Percentiles rank a stretch among this genome's conserved stretches.
phyloP scores from a whole-genome alignment of 2,797 vertebrate genomes.

The Acipenser transmontanus region DNA sequence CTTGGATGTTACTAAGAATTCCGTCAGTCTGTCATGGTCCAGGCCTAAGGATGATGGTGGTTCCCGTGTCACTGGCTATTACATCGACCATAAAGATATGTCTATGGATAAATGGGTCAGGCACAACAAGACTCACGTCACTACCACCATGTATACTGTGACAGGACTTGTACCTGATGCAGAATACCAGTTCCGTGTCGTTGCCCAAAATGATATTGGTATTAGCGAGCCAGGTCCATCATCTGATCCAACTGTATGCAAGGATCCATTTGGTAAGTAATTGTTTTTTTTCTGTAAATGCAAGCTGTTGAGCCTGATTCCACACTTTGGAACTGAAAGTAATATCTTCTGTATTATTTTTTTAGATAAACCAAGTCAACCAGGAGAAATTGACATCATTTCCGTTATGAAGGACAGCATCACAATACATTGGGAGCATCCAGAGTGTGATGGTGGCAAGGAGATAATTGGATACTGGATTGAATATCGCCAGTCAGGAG shows the following conservation, averaged over 20 bases:
- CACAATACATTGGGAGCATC: conserved; percentile 83
- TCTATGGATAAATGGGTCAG: conserved; percentile 87
- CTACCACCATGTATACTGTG: conserved; percentile 89
- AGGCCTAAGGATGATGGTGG: conserved; percentile 93
- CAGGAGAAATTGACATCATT: conserved; percentile 90
- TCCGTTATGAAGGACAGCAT: conserved; percentile 82
- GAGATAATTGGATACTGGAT: conserved; percentile 95
- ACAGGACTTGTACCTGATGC: conserved; percentile 81
- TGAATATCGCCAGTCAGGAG: conserved; percentile 89
- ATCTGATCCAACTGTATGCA: conserved; percentile 84
- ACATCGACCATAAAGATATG: conserved; percentile 82
- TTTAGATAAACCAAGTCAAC: conserved; percentile 95
- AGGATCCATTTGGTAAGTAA: conserved; percentile 93
- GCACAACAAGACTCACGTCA: conserved; percentile 76
- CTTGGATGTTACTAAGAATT: conserved; percentile 90
- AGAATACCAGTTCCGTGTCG: conserved; percentile 88
- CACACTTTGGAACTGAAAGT: neutral
- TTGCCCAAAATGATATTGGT: conserved; percentile 85
- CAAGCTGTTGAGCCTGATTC: too few relatives aligned
- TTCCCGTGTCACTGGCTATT: conserved; percentile 88
- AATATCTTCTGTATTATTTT: conserved; percentile 16
- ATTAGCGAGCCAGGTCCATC: conserved; percentile 79
- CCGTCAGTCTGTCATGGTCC: conserved; percentile 86
- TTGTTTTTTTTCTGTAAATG: neutral
- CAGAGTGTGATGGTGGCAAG: conserved; percentile 94